Evolutionary conservation across 2,113 vertebrate genomes (phyloP).

Genomic region (Triplophysa tibetana): DNA sequence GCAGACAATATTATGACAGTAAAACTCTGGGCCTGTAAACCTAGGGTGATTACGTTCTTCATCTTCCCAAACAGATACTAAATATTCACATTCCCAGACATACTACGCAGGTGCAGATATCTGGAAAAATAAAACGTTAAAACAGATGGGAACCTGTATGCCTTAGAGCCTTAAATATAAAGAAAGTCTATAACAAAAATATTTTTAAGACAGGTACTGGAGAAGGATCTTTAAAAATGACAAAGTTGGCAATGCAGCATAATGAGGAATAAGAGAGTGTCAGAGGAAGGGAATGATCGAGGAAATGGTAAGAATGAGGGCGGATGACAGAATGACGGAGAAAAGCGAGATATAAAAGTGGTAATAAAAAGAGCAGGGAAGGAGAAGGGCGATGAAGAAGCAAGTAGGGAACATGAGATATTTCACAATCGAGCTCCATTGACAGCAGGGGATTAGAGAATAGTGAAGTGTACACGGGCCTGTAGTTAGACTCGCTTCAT

Average conservation of each 20-base stretch:
- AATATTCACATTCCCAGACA: slow-evolving; percentile 47
- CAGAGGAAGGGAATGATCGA: slow-evolving; percentile 12
- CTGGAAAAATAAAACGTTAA: neutral
- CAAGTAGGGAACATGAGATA: slow-evolving; percentile 37
- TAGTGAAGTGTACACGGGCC: slow-evolving; percentile 62
- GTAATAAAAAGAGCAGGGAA: slow-evolving; percentile 9
- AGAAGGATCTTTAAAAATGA: slow-evolving; percentile 19
- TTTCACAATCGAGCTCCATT: slow-evolving; percentile 37
- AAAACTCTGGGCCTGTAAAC: neutral
- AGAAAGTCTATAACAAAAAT: neutral
- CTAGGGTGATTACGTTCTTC: neutral
- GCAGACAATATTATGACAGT: too few relatives aligned
- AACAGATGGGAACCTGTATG: neutral
- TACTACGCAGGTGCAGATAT: too few relatives aligned
- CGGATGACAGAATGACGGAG: slow-evolving; percentile 21
- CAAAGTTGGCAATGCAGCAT: slow-evolving; percentile 18
- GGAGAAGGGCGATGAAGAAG: slow-evolving; percentile 22
- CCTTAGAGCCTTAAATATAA: neutral
- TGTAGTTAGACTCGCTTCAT: slow-evolving; percentile 64
- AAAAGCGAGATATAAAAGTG: slow-evolving; percentile 28
- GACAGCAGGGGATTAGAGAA: slow-evolving; percentile 49
- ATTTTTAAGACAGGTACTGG: slow-evolving; percentile 23
- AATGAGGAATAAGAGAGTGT: slow-evolving; percentile 21
- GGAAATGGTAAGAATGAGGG: slow-evolving; percentile 1
- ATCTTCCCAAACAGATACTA: slow-evolving; percentile 17